Conservation (phyloP, 1,140 invertebrate species). For the Caenorhabditis elegans region DNA sequence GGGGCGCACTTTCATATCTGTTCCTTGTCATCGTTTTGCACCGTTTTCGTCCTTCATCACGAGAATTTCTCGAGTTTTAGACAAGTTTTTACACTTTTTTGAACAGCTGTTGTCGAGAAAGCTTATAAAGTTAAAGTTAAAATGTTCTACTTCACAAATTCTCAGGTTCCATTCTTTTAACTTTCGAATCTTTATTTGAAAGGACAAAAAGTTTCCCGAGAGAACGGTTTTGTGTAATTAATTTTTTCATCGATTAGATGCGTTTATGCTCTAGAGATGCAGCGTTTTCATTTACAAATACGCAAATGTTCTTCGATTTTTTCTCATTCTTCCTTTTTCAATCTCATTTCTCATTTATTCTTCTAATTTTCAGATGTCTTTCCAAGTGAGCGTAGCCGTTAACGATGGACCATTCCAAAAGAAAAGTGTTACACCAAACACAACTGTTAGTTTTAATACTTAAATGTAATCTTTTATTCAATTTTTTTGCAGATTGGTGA, state of each 20-base stretch:
- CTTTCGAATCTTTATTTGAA: too few species aligned
- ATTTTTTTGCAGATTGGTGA: not conserved
- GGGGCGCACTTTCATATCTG: not conserved
- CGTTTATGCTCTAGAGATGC: too few species aligned
- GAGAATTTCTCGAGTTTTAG: not conserved
- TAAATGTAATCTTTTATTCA: too few species aligned
- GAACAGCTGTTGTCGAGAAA: too few species aligned
- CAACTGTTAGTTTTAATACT: not conserved
- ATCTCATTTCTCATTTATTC: not conserved
- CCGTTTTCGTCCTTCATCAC: not conserved
- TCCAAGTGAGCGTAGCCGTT: conserved; percentile 7
- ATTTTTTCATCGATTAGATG: too few species aligned
- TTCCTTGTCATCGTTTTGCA: not conserved
- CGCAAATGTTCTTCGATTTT: too few species aligned
- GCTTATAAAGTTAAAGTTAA: too few species aligned
- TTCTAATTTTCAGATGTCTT: not conserved
- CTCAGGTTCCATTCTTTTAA: too few species aligned
- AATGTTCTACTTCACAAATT: too few species aligned
- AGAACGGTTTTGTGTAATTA: too few species aligned
- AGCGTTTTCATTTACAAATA: too few species aligned
- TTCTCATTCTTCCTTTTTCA: not conserved
- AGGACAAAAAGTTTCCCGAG: too few species aligned
- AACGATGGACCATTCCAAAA: not conserved
- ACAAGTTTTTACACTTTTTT: not conserved
- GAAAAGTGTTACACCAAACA: not conserved